Evolutionary conservation across 53 echinoderm and acorn worm species (phyloP), one percentile per base, ranked within the genome.

Genomic region (Echinarachnius parma): DNA sequence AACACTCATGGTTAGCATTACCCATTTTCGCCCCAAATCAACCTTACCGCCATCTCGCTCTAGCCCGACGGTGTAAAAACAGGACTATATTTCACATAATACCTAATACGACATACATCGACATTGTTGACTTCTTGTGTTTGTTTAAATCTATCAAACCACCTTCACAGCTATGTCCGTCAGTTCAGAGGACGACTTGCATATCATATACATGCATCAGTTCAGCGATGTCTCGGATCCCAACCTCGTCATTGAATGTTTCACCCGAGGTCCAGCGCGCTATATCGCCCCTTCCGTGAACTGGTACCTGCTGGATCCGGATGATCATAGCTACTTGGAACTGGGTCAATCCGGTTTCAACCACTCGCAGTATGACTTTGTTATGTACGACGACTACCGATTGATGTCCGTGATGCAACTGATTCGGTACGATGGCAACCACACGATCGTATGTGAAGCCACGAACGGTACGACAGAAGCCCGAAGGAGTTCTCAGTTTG

Each of bases 151-250:
- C n/a, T n/a, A n/a, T n/a, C n/a, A n/a, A n/a, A n/a, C n/a, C n/a
- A n/a, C n/a, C n/a, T n/a, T 20, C 2, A 62, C 5, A 68, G 68
- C 50, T 10, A 18, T 53, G 19, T 39, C 74, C 4, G 42, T 28
- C 4, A 72, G 74, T 42, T 72, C 74, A 16, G 74, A 72, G n/a
- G 74, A 72, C 14, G 7, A 25, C 14, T 35, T 72, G 15, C 74
- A 56, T 7, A 57, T 72, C 37, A 3, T 56, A 13, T 72, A 35
- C 42, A 19, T 72, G 9, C 44, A 15, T 9, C 74, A 27, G 34
- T 3, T 57, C 56, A 72, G 57, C 35, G 56, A 36, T 3, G 2
- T 18, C 25, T 72, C 74, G 0, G 74, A 72, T 27, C 74, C 74
- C 2, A 56, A 37, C 10, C 28, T 72, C 19, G 16, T 72, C 0